Evolutionary conservation across 2,113 vertebrate genomes (phyloP), one percentile per base, ranked within the genome.

Genomic region (Prunella fulvescens): DNA sequence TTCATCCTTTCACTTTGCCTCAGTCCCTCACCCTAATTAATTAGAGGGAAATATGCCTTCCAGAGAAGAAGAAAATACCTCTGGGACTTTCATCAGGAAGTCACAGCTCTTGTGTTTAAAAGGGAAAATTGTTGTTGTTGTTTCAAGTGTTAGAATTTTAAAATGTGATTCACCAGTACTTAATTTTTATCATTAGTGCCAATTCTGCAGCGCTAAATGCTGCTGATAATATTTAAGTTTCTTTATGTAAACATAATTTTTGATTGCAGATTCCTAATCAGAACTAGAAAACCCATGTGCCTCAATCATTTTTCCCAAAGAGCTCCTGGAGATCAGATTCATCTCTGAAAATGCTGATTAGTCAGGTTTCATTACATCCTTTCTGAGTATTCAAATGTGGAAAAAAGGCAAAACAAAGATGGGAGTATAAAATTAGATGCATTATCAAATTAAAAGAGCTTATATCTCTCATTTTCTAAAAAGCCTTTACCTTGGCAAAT

Each of bases 11-110:
- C 20, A 19, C 81, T 90, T 94, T 78, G 91, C 92, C 88, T 95
- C 61, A 91, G 62, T 80, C 35, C 17, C n/a, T 93, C 60, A 71
- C 25, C 48, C 97, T 97, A 95, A 98, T 98, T 98, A 98, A 98
- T 97, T 97, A 97, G 94, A 96, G 81, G 91, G 91, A 97, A 95
- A 80, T 60, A 66, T 89, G 96, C 97, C 98, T 98, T 97, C 94
- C 94, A 97, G 97, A 96, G 97, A 85, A 96, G 93, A 92, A 73
- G 90, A 65, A 96, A 88, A 48, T 74, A 86, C 97, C 93, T 97
- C 88, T 77, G 98, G 95, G 98, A 97, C 88, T 94, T 97, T 96
- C 88, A 94, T 94, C 95, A 97, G 98, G 97, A 98, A 97, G 98
- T 96, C 92, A 61, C 94, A 79, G 93, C 96, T 96, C 97, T 96